Conservation (phyloP, 2,888 invertebrate genomes). For the Xanthorhoe designata region DNA sequence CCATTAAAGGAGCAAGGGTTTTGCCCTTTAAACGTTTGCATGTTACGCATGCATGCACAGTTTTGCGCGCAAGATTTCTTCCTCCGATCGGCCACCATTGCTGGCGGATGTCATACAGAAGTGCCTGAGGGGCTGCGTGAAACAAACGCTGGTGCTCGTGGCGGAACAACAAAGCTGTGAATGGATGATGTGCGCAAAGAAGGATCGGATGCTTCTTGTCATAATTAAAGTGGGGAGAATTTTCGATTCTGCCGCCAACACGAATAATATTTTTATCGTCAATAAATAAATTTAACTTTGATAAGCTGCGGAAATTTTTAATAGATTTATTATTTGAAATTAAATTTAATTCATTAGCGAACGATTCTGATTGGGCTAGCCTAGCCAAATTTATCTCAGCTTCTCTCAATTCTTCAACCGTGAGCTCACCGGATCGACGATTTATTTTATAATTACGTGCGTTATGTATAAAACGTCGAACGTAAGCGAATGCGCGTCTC, state of each 20-base stretch:
- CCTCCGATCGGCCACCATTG: conserved; percentile 29
- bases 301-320: too few species aligned
- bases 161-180: too few species aligned
- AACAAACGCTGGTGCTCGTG: conserved; percentile 26
- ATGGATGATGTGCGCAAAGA: too few species aligned
- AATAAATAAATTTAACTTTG: too few species aligned
- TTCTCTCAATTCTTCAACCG: background rate
- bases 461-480: background rate
- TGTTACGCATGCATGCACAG: conserved; percentile 22
- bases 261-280: too few species aligned
- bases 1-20: too few species aligned
- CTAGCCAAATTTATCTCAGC: background rate
- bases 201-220: too few species aligned
- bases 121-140: conserved; percentile 31
- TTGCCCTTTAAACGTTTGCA: too few species aligned
- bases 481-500: background rate
- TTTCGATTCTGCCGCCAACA: too few species aligned
- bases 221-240: too few species aligned
- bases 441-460: background rate
- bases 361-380: conserved; percentile 15
- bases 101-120: conserved; percentile 23
- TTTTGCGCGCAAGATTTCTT: conserved; percentile 27
- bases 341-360: conserved; percentile 10
- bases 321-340: too few species aligned
- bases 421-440: background rate